Conservation (phyloP, 2,797 vertebrate species). For the Rhinogobio ventralis region DNA sequence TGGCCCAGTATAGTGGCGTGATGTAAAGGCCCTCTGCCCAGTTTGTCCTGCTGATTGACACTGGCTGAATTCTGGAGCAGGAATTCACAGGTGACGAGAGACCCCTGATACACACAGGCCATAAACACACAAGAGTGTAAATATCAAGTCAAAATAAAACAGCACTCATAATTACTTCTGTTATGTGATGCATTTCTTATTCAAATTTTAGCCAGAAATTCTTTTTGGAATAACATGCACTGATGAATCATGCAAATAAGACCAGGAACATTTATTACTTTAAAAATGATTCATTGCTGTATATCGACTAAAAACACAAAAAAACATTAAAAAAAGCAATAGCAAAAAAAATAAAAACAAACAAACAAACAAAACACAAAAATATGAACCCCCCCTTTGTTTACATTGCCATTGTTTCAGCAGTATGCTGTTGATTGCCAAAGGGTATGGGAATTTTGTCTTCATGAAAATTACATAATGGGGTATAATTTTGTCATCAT, state of each 20-base stretch:
- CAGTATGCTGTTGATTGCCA: no score
- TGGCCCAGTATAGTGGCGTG: constrained; percentile 95
- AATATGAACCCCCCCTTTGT: no score
- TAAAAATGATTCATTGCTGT: no score
- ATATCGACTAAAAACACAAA: background rate
- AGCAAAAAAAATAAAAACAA: background rate
- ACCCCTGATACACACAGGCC: constrained; percentile 79
- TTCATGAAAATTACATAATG: no score
- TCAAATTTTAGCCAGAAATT: background rate
- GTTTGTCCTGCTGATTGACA: constrained; percentile 92
- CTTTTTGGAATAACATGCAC: background rate
- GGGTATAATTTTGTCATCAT: no score
- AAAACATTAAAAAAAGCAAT: no score
- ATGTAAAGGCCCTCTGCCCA: constrained; percentile 92
- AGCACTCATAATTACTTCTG: background rate
- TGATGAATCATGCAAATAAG: background rate
- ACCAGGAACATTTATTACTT: background rate
- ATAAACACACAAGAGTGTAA: background rate
- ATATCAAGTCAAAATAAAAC: background rate
- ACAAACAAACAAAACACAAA: no score
- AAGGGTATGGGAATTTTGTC: no score
- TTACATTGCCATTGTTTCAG: no score
- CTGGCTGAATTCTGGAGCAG: constrained; percentile 95
- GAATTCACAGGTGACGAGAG: constrained; percentile 95
- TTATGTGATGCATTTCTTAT: background rate